Evolutionary conservation across 2,888 invertebrate species (phyloP), one percentile per base, ranked within the genome.

Genomic region (Belgica antarctica): DNA sequence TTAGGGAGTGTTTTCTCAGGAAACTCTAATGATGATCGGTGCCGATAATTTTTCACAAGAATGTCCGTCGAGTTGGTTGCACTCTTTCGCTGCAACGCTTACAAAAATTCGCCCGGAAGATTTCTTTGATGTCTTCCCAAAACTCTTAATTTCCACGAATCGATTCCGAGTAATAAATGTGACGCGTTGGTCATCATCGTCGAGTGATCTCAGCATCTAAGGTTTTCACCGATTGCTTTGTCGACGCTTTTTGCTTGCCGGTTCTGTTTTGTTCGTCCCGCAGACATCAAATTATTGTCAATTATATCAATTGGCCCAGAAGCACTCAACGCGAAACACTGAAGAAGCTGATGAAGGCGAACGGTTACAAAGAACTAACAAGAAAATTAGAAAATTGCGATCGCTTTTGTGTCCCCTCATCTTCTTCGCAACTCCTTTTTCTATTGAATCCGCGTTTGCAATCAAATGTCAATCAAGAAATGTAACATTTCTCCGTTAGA

Each of bases 381-480:
- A 63, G 41, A 62, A 62, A 62, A 62, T 62, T 62, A 62, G 62
- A 63, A 63, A 63, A 63, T 63, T 63, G 24, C 61, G 27, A 24
- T 63, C 24, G 63, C 34, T 63, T 41, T 62, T 62, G 17, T 62
- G 34, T 63, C 36, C 41, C 24, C 22, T 62, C 31, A 28, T 63
- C 36, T 17, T 36, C 34, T 12, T 62, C 59, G 59, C 19, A 61
- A 25, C 28, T 36, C 63, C 36, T 63, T 17, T 61, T 41, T 25
- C 62, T 62, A 31, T 31, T 27, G 59, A 59, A 24, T 59, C n/a
- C 27, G 27, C 27, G 19, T 41, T 36, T 25, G 36, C 63, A 63
- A 63, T 63, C 63, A 63, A 19, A 63, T 36, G 63, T 63, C 63
- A 63, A 63, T 63, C 63, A 63, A 41, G 31, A 63, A 63, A 63